Percentiles rank a stretch among this genome's conserved stretches.
These are phyloP conservation scores for Marisa cornuarietis DNA, from an alignment of 1,140 invertebrate genomes.

Conservation along the genomic window DNA sequence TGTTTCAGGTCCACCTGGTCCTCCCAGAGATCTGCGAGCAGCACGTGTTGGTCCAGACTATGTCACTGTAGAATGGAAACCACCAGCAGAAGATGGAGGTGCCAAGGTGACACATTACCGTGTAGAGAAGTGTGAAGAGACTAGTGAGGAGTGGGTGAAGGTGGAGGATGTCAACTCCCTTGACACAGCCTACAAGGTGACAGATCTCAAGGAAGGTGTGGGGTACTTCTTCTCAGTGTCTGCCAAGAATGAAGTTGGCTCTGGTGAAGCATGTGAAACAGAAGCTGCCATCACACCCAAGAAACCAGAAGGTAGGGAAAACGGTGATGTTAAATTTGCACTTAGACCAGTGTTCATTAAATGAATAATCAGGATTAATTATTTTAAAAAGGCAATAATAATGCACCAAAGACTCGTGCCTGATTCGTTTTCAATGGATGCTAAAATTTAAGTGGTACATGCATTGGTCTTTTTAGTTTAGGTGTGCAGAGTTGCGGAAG, in stretches of 20 bases:
- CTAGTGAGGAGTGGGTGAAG: conserved; percentile 40
- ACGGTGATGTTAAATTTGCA: too few relatives aligned
- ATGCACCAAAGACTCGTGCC: too few relatives aligned
- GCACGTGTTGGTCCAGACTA: conserved; percentile 93
- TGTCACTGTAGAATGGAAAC: conserved; percentile 93
- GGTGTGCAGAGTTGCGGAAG: too few relatives aligned
- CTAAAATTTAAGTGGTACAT: too few relatives aligned
- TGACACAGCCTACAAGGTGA: conserved; percentile 78
- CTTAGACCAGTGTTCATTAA: too few relatives aligned
- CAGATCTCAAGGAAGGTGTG: conserved; percentile 86
- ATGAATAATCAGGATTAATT: too few relatives aligned
- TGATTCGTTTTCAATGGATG: too few relatives aligned
- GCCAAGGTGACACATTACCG: conserved; percentile 76
- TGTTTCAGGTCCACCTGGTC: conserved; percentile 83
- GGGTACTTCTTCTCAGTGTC: conserved; percentile 95
- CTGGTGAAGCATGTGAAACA: conserved; percentile 89
- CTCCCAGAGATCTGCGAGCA: conserved; percentile 90
- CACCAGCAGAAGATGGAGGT: conserved; percentile 89
- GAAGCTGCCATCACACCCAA: conserved; percentile 74
- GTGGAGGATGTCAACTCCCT: conserved; percentile 43
- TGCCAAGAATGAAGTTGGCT: conserved; percentile 96
- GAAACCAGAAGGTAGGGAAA: conserved; percentile 74
- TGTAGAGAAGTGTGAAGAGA: conserved; percentile 58
- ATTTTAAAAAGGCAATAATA: too few relatives aligned
- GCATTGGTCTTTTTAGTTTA: too few relatives aligned